Conservation (phyloP, 1,140 invertebrate species). For the Philopotamus ludificatus region DNA sequence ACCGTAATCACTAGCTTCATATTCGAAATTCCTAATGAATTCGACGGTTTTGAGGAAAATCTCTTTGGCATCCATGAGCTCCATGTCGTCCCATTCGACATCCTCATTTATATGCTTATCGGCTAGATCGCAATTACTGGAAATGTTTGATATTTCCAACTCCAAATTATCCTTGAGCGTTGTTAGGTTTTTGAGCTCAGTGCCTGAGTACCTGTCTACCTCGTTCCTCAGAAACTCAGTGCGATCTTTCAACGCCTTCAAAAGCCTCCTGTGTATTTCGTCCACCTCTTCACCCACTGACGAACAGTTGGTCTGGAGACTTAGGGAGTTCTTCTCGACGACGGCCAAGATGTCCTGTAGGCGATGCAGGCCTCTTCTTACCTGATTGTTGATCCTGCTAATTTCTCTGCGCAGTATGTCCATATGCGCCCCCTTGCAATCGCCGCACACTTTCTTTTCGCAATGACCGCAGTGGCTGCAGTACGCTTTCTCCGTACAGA, state of each 20-base stretch:
- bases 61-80: conserved; percentile 91
- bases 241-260: conserved; percentile 89
- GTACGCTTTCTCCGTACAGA: conserved; percentile 94
- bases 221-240: conserved; percentile 85
- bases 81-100: conserved; percentile 83
- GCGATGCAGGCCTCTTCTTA: conserved; percentile 79
- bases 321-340: conserved; percentile 82
- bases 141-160: conserved; percentile 88
- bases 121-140: conserved; percentile 94
- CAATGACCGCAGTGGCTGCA: conserved; percentile 88
- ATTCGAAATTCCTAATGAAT: conserved; percentile 90
- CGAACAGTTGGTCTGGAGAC: conserved; percentile 80
- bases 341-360: conserved; percentile 80
- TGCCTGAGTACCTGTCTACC: conserved; percentile 82
- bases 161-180: conserved; percentile 91
- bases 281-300: conserved; percentile 89
- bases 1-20: conserved; percentile 86
- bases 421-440: conserved; percentile 92
- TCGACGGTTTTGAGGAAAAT: conserved; percentile 92
- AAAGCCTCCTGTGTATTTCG: conserved; percentile 83
- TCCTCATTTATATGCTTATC: conserved; percentile 90
- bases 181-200: conserved; percentile 78
- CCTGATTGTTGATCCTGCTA: conserved; percentile 88
- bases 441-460: conserved; percentile 87
- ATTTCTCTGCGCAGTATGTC: conserved; percentile 94